Conservation (phyloP, 2,888 invertebrate genomes). For the Tenthredo distinguenda region DNA sequence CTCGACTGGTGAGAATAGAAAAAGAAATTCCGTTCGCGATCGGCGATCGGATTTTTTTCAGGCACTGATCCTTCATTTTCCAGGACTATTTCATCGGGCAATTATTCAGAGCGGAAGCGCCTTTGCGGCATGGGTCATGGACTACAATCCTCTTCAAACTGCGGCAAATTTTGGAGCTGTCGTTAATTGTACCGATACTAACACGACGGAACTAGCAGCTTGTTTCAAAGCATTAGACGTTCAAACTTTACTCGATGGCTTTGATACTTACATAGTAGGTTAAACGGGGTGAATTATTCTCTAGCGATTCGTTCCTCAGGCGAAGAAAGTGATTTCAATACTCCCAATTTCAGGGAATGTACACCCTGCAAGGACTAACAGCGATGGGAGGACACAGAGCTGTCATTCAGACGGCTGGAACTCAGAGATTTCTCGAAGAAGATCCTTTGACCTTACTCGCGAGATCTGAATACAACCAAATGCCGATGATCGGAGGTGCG, state of each 20-base stretch:
- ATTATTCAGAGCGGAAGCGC: slow-evolving; percentile 77
- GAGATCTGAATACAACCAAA: slow-evolving; percentile 66
- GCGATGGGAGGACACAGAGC: slow-evolving; percentile 65
- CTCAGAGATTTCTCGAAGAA: slow-evolving; percentile 63
- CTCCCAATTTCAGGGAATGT: not conserved
- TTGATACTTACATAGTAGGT: slow-evolving; percentile 62
- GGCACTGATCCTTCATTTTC: slow-evolving; percentile 49
- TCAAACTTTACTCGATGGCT: slow-evolving; percentile 63
- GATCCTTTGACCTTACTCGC: slow-evolving; percentile 61
- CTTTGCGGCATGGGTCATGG: slow-evolving; percentile 75
- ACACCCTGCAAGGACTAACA: not conserved
- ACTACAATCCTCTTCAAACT: slow-evolving; percentile 65
- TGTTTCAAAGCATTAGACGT: slow-evolving; percentile 63
- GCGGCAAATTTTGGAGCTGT: slow-evolving; percentile 64
- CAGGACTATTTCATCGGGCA: slow-evolving; percentile 74
- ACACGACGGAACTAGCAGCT: slow-evolving; percentile 58
- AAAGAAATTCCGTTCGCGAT: not conserved
- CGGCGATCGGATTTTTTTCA: not conserved
- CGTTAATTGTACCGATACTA: slow-evolving; percentile 61
- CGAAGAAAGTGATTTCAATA: not conserved
- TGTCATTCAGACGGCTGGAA: slow-evolving; percentile 65
- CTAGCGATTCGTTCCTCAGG: not conserved
- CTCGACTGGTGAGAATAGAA: slow-evolving; percentile 26
- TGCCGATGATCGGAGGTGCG: slow-evolving; percentile 78
- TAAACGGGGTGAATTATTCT: too few species aligned